Base-by-base conservation (phyloP, 2,888 invertebrate species). In the Rhorus exstirpatorius region DNA sequence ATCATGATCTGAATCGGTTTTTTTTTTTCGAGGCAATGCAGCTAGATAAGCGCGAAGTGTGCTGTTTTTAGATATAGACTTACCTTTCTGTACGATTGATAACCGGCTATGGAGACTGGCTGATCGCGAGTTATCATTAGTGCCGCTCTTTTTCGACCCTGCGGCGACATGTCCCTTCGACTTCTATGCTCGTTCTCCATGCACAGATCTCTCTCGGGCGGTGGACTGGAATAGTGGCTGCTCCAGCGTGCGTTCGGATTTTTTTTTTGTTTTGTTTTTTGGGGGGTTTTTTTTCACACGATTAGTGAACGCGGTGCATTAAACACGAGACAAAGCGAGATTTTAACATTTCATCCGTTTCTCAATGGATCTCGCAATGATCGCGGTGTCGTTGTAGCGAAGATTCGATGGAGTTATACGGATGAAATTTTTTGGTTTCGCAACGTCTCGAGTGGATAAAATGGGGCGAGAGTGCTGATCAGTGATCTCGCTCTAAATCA, bases 151-250 rank as follows among this genome's bases (percentile, higher is more conserved):
- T 96, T 96, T 86, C 96, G 94, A 85, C 96, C 96, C 86, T 96
- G 96, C 67, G 97, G 96, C 81, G 97, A 97, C 95, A 97, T 96
- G 92, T 97, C 97, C 89, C 97, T 95, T 88, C 97, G 95, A 87
- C 97, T 97, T 89, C 96, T 95, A 91, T 97, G 95, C 87, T 96
- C 95, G 87, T 95, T 95, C 84, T 95, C 95, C 79, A 92, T 84
- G 86, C 90, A 96, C 60, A 92, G 88, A 83, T 93, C 93, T 83
- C 93, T 91, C 86, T 93, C 93, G 41, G 93, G 93, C 72, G 93
- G 93, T 74, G 93, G 93, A 88, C 93, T 93, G 84, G 90, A 93
- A 91, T 92, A 92, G 89, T 93, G 93, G 91, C 93, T 93, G 90
- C 86, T 83, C 84, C 84, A 81, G 81, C 81, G 85, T 81, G 82